phyloP scores from a whole-genome alignment of 2,888 invertebrate genomes.

The Odiellus spinosus region DNA sequence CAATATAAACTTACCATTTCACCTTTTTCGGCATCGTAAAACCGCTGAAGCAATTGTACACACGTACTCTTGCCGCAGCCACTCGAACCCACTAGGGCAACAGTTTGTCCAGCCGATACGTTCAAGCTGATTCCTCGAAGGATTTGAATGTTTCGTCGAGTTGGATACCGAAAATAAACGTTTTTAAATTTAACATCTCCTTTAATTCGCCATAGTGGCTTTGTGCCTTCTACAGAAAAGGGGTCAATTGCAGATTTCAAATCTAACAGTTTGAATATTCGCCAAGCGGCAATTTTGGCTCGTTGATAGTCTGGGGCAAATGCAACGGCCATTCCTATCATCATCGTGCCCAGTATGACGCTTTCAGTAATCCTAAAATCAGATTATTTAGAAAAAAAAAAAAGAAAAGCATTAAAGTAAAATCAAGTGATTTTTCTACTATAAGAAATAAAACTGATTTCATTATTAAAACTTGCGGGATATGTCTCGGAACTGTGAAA shows the following conservation, averaged over 20 bases:
- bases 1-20: too few relatives aligned
- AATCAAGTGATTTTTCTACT: too few relatives aligned
- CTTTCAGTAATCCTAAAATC: slow-evolving; percentile 53
- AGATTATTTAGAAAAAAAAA: too few relatives aligned
- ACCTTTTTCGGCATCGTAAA: too few relatives aligned
- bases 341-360: slow-evolving; percentile 58
- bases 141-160: slow-evolving; percentile 54
- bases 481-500: too few relatives aligned
- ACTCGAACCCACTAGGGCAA: too few relatives aligned
- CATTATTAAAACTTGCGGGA: too few relatives aligned
- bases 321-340: slow-evolving; percentile 57
- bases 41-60: too few relatives aligned
- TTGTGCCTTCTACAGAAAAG: slow-evolving; percentile 17
- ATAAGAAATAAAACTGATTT: too few relatives aligned
- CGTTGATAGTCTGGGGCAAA: slow-evolving; percentile 69
- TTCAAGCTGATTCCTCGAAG: slow-evolving; percentile 50
- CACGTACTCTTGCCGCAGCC: too few relatives aligned
- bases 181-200: slow-evolving; percentile 54
- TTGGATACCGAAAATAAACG: slow-evolving; percentile 62
- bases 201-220: slow-evolving; percentile 19
- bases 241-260: slow-evolving; percentile 41
- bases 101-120: slow-evolving; percentile 38
- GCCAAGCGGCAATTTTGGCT: slow-evolving; percentile 50
- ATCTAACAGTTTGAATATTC: slow-evolving; percentile 46
- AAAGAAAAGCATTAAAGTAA: too few relatives aligned